phyloP scores from a whole-genome alignment of 2,113 vertebrate genomes.

The Saiga tatarica region DNA sequence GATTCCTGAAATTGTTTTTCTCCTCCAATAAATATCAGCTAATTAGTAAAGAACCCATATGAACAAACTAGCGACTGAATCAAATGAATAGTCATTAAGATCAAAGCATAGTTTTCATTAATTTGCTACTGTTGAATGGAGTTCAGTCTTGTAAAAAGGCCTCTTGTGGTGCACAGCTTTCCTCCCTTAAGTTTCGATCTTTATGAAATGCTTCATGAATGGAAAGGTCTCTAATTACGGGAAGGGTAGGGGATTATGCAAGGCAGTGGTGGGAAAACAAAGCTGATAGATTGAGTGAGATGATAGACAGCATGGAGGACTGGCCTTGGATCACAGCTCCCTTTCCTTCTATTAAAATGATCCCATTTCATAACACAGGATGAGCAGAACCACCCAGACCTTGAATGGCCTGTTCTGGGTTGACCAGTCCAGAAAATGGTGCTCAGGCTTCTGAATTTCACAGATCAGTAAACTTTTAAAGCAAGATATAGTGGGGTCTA shows the following conservation, averaged over 20 bases:
- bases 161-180: conserved; percentile 38
- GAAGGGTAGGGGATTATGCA: not conserved
- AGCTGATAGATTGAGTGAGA: not conserved
- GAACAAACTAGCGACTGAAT: conserved; percentile 55
- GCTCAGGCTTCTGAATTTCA: not conserved
- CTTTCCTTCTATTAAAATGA: conserved; percentile 43
- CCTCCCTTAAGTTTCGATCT: conserved; percentile 44
- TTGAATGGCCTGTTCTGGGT: not conserved
- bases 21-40: conserved; percentile 49
- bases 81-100: conserved; percentile 58
- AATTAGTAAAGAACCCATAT: conserved; percentile 44
- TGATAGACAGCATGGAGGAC: conserved; percentile 17
- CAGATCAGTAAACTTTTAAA: not conserved
- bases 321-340: not conserved
- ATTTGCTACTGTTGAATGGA: conserved; percentile 55
- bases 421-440: not conserved
- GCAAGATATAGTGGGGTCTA: not conserved
- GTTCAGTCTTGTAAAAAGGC: conserved; percentile 52
- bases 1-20: conserved; percentile 56
- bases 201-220: conserved; percentile 36
- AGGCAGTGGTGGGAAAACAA: not conserved
- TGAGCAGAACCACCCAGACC: not conserved
- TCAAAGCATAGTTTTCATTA: conserved; percentile 48
- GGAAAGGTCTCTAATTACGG: not conserved
- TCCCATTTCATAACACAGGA: not conserved